phyloP scores from a whole-genome alignment of 35 echinoderm and acorn worm genomes.

The Antedon bifida region DNA sequence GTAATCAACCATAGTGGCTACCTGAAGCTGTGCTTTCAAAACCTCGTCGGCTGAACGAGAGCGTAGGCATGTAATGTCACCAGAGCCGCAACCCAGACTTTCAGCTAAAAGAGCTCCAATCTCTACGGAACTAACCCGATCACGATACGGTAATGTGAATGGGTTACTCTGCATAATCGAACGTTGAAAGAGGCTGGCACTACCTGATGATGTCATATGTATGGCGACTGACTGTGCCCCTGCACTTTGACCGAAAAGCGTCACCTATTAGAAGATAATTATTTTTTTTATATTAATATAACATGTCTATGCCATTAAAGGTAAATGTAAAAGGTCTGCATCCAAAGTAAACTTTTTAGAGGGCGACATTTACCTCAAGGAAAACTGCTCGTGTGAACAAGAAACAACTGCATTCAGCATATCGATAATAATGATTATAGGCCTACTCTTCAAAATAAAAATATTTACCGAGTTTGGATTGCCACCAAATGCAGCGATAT shows the following conservation, averaged over 20 bases:
- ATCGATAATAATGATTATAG: too few relatives aligned
- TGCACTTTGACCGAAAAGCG: constrained; percentile 41
- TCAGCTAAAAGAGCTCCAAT: constrained; percentile 24
- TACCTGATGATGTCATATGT: constrained; percentile 16
- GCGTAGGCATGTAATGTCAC: constrained; percentile 1
- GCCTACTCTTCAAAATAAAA: too few relatives aligned
- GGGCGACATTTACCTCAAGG: too few relatives aligned
- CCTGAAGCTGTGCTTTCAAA: constrained; percentile 7
- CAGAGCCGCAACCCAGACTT: neutral
- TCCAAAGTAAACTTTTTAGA: neutral
- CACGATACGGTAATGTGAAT: constrained; percentile 25
- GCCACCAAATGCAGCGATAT: constrained; percentile 34
- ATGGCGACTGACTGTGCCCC: constrained; percentile 36
- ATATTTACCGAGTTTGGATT: constrained; percentile 25
- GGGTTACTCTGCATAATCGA: constrained; percentile 44
- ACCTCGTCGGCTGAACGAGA: constrained; percentile 16
- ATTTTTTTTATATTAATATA: neutral
- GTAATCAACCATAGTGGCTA: constrained; percentile 14
- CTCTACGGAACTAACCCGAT: neutral
- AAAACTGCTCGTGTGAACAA: too few relatives aligned
- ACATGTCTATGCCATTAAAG: neutral
- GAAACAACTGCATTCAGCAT: too few relatives aligned
- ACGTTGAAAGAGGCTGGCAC: constrained; percentile 29
- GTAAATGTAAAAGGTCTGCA: neutral
- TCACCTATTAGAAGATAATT: constrained; percentile 17